Evolutionary conservation across 2,888 invertebrate species (phyloP).

Genomic region (Cepaea hortensis): DNA sequence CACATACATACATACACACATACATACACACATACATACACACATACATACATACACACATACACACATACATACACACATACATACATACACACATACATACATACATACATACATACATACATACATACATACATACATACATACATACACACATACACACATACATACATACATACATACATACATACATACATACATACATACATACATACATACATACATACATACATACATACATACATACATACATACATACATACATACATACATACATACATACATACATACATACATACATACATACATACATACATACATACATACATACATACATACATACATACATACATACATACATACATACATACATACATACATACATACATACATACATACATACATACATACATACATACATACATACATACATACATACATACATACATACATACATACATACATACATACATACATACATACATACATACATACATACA

Average conservation of each 20-base stretch:
- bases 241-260: neutral
- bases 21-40: neutral
- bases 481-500: neutral
- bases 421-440: neutral
- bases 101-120: neutral
- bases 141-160: neutral
- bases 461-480: constrained; percentile 13
- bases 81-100: neutral
- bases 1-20: neutral
- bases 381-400: neutral
- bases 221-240: neutral
- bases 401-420: neutral
- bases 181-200: neutral
- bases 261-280: neutral
- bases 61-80: neutral
- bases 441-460: constrained; percentile 14
- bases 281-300: constrained; percentile 1
- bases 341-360: neutral
- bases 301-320: constrained; percentile 18
- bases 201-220: neutral
- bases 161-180: neutral
- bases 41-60: neutral
- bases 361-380: constrained; percentile 5
- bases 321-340: constrained; percentile 16
- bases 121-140: neutral